Conservation (phyloP, 2,797 vertebrate species). For the Lacerta agilis region DNA sequence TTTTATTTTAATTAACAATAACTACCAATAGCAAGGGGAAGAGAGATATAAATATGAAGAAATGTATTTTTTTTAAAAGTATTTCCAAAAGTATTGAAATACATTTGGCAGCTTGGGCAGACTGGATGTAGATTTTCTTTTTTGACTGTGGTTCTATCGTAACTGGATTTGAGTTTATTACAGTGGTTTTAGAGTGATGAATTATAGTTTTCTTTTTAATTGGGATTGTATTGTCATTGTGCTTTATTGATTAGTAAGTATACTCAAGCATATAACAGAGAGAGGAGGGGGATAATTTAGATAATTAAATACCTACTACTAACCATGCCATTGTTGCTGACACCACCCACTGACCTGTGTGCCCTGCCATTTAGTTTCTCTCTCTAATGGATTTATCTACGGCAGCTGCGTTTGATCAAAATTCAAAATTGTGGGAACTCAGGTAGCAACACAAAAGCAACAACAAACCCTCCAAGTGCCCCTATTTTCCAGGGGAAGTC, state of each 20-base stretch:
- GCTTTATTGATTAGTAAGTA: background rate
- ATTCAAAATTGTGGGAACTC: background rate
- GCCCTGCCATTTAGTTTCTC: background rate
- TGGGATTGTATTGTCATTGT: background rate
- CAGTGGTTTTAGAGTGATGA: background rate
- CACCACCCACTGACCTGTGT: background rate
- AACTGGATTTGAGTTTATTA: background rate
- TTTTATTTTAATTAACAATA: too few relatives aligned
- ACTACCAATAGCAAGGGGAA: too few relatives aligned
- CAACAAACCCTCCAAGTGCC: background rate
- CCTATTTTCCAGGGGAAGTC: too few relatives aligned
- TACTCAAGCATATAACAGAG: background rate
- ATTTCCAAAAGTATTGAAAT: background rate
- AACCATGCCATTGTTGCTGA: background rate
- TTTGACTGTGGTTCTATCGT: background rate
- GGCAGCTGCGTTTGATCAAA: background rate
- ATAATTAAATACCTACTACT: background rate
- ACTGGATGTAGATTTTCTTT: background rate
- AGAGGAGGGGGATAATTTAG: constrained; percentile 7
- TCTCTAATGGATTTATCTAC: background rate
- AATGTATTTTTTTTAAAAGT: background rate
- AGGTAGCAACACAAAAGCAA: background rate
- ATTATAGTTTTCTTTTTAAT: background rate
- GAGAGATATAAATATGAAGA: background rate
- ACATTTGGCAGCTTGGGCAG: background rate